Base-by-base conservation (phyloP, 2,113 vertebrate genomes). In the Megaceryle torquata region DNA sequence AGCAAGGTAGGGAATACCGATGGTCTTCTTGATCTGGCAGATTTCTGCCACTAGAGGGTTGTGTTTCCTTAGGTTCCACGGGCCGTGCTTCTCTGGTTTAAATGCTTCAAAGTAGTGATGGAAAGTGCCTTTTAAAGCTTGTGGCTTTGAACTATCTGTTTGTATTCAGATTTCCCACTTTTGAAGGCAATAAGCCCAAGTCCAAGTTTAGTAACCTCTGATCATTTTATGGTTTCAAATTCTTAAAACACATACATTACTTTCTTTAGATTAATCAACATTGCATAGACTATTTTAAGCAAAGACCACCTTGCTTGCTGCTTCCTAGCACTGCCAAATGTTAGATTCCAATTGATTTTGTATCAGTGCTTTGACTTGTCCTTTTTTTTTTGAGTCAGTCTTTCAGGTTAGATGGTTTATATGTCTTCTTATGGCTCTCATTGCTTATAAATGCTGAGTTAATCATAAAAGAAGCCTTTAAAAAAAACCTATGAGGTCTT, bases 41-140 rank as follows among this genome's bases (percentile, higher is more conserved):
- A 15, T 28, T 69, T 59, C 39, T 89, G 77, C 96, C 96, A 69
- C 93, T 95, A 96, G 96, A 91, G 95, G 96, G 96, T 43, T 41
- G 39, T 37, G 54, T 79, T 89, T 82, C 69, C 48, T 83, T 28
- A 4, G 26, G 18, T 56, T 87, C 57, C 48, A 15, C 28, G 1
- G 3, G 16, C 68, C 43, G 0, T 4, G 25, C 21, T 68, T 8
- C 41, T 41, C 4, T 7, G 8, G 13, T 25, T 71, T 31, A 65
- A 79, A 44, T 50, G 51, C 56, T 44, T 46, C 13, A 15, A 13
- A 48, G 61, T 24, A 22, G 11, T 4, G 31, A 61, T 9, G 19
- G 46, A 18, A 69, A 69, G 26, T 43, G n/a, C 57, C 17, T 63
- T 25, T 28, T 57, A n/a, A 2, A 13, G 8, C 60, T 39, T 53